Evolutionary conservation across 2,888 invertebrate genomes (phyloP).

Genomic region (Vesta saturnalis): DNA sequence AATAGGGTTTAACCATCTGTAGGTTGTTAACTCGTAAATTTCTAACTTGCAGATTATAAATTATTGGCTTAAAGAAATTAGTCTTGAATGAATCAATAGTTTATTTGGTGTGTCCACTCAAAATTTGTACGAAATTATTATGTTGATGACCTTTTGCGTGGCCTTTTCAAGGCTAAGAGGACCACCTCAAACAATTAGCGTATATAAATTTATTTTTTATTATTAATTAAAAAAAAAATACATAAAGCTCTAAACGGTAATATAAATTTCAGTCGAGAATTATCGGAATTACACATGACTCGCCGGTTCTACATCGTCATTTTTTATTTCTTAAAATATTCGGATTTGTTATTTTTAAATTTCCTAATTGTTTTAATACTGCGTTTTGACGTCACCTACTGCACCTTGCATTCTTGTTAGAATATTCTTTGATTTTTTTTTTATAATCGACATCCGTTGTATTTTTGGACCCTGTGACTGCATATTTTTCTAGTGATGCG

Average conservation of each 20-base stretch:
- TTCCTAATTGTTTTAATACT: neutral
- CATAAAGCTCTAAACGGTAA: neutral
- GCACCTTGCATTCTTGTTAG: slow-evolving; percentile 20
- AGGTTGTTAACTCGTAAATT: slow-evolving; percentile 50
- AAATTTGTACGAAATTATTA: slow-evolving; percentile 7
- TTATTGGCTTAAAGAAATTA: slow-evolving; percentile 7
- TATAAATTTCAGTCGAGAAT: neutral
- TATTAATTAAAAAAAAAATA: neutral
- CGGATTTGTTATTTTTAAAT: slow-evolving; percentile 5
- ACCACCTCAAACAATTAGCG: slow-evolving; percentile 24
- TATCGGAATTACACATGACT: slow-evolving; percentile 30
- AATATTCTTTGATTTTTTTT: slow-evolving; percentile 30
- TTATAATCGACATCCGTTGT: slow-evolving; percentile 41
- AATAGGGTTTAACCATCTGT: slow-evolving; percentile 59
- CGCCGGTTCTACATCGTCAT: slow-evolving; percentile 16
- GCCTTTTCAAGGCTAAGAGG: slow-evolving; percentile 31
- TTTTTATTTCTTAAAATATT: neutral
- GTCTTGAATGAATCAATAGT: slow-evolving; percentile 16
- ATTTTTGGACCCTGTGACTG: slow-evolving; percentile 45
- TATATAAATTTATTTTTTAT: slow-evolving; percentile 14
- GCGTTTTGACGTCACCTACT: neutral
- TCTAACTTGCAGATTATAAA: slow-evolving; percentile 18
- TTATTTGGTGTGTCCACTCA: neutral
- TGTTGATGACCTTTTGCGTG: slow-evolving; percentile 30
- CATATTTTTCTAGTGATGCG: slow-evolving; percentile 38